Evolutionary conservation across 2,888 invertebrate species (phyloP).

Genomic region (Platerodrilus igneus): DNA sequence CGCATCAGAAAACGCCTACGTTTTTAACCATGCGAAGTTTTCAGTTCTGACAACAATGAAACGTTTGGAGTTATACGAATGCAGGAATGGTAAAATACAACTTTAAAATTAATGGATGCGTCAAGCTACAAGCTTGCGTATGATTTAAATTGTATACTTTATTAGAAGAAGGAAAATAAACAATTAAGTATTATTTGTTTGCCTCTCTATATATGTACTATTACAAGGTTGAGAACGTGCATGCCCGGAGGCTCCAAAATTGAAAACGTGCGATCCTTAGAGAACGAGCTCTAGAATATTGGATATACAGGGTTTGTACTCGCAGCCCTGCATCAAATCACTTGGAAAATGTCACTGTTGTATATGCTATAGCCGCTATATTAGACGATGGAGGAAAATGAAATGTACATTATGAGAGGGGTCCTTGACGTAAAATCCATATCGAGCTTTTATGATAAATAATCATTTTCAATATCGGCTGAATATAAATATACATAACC

Average conservation of each 20-base stretch:
- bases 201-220: conserved; percentile 21
- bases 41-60: too few species aligned
- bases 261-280: conserved; percentile 24
- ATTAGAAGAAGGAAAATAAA: too few species aligned
- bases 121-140: too few species aligned
- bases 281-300: conserved; percentile 19
- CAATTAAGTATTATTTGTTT: too few species aligned
- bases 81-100: too few species aligned
- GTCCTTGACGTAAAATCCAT: conserved; percentile 16
- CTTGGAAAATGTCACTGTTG: conserved; percentile 21
- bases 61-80: too few species aligned
- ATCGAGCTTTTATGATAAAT: conserved; percentile 15
- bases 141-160: too few species aligned
- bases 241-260: conserved; percentile 18
- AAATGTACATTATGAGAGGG: conserved; percentile 11
- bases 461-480: conserved; percentile 10
- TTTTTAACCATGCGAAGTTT: too few species aligned
- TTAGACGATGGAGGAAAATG: conserved; percentile 16
- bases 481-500: too few species aligned
- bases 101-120: too few species aligned
- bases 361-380: too few species aligned
- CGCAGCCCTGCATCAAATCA: conserved; percentile 16
- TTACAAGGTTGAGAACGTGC: conserved; percentile 20
- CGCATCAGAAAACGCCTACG: too few species aligned
- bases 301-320: conserved; percentile 19